phyloP scores from a whole-genome alignment of 1,140 invertebrate genomes.

The Pissodes strobi region DNA sequence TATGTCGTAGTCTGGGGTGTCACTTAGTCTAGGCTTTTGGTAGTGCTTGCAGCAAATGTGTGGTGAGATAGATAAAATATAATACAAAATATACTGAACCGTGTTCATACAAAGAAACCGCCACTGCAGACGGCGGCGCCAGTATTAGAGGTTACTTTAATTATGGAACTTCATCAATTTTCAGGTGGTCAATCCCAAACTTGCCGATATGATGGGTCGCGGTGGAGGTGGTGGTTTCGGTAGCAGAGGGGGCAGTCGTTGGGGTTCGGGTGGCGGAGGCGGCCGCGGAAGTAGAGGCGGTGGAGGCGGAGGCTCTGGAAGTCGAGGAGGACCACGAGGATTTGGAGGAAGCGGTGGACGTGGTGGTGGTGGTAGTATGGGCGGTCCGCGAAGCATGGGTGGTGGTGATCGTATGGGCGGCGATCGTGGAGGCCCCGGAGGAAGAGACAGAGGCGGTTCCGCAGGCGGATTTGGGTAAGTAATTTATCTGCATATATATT shows the following conservation, averaged over 20 bases:
- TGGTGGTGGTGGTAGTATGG: neutral
- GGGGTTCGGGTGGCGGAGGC: slow-evolving; percentile 46
- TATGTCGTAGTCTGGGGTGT: no score
- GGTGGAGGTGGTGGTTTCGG: slow-evolving; percentile 34
- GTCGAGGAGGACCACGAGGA: slow-evolving; percentile 6
- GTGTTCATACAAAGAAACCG: no score
- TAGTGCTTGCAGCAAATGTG: no score
- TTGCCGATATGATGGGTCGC: no score
- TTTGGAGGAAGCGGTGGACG: slow-evolving; percentile 5
- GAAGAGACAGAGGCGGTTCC: neutral
- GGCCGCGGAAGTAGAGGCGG: slow-evolving; percentile 39
- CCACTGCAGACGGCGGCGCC: no score
- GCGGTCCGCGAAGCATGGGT: neutral
- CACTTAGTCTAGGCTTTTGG: no score
- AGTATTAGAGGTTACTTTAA: no score
- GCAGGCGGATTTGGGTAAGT: slow-evolving; percentile 8
- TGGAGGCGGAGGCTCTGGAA: slow-evolving; percentile 14
- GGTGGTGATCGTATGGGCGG: neutral
- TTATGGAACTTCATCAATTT: no score
- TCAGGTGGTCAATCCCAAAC: no score
- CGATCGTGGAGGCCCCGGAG: slow-evolving; percentile 1
- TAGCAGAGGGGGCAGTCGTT: slow-evolving; percentile 54
- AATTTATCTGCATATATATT: no score
- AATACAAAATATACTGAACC: no score
- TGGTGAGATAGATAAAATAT: no score